Conservation (phyloP, 2,113 vertebrate genomes). For the Manacus vitellinus region DNA sequence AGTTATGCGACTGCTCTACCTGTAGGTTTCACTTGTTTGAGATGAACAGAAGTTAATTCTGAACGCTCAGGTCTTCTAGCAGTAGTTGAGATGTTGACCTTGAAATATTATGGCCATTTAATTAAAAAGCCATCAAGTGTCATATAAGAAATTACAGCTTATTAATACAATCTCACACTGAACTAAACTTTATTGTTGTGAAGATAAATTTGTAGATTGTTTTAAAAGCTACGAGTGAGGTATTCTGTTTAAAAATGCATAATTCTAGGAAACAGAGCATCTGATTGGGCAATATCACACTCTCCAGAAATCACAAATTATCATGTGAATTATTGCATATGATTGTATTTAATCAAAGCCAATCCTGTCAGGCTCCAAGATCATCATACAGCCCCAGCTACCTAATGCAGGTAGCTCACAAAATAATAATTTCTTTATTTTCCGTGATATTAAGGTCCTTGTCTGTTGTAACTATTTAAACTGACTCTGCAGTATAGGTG, state of each 20-base stretch:
- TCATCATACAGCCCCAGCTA: background rate
- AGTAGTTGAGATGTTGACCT: background rate
- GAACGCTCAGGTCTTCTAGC: background rate
- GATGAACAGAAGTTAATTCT: conserved; percentile 19
- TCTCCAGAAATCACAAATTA: background rate
- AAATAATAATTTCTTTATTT: background rate
- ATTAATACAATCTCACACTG: background rate
- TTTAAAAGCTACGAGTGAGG: background rate
- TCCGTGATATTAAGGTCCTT: background rate
- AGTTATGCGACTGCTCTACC: conserved; percentile 6
- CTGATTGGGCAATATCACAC: background rate
- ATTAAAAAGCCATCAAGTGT: conserved; percentile 12
- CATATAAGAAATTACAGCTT: conserved; percentile 2
- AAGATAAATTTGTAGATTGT: background rate
- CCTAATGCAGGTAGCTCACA: background rate
- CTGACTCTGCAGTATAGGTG: background rate
- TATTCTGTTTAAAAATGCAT: background rate
- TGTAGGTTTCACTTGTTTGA: conserved; percentile 19
- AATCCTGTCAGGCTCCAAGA: background rate
- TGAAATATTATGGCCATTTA: conserved; percentile 3
- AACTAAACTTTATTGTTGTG: background rate
- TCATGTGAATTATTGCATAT: background rate
- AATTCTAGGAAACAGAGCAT: background rate
- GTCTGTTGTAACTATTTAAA: background rate
- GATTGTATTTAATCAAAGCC: background rate